Base-by-base conservation (phyloP, 2,888 invertebrate genomes). In the Brachylomia viminalis region DNA sequence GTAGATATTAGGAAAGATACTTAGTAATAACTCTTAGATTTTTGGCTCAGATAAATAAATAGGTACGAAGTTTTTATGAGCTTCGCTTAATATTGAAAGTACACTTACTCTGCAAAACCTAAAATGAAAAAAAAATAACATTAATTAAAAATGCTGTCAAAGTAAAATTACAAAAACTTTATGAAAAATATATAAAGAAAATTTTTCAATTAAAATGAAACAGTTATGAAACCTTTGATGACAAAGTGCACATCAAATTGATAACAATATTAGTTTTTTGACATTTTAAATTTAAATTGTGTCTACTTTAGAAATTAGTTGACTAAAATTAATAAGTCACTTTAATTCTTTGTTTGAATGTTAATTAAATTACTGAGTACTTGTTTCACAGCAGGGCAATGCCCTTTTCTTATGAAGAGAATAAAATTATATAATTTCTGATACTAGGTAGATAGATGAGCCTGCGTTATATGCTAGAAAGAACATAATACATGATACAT, bases 131-230 rank as follows among this genome's bases (percentile, higher is more conserved):
- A 42, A 58, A 42, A 58, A 49, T 42, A 38, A 30, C n/a, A n/a
- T 54, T n/a, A 0, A 61, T 61, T 20, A 56, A 54, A 33, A 79
- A 49, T 33, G 13, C 56, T 62, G 13, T 56, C 42, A 72, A 58
- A 77, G 49, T 15, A 30, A 56, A 54, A 56, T 79, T n/a, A 42
- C 0, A 42, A 62, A 56, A 64, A 5, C 2, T 42, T 72, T 15
- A 30, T 56, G n/a, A 80, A 80, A 47, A 42, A 62, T 30, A 2
- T 15, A 20, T 38, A 17, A 11, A 62, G 8, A 80, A 38, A 20
- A 45, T 58, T 59, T 67, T 33, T 11, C n/a, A 49, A 65, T 80
- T 80, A 74, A 66, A 80, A 66, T 54, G 45, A 56, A 58, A 49
- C 15, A 58, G 30, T 27, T 17, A 20, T 10, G 13, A 79, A 38